Conservation (phyloP, 2,113 vertebrate genomes). For the Dromaius novaehollandiae region DNA sequence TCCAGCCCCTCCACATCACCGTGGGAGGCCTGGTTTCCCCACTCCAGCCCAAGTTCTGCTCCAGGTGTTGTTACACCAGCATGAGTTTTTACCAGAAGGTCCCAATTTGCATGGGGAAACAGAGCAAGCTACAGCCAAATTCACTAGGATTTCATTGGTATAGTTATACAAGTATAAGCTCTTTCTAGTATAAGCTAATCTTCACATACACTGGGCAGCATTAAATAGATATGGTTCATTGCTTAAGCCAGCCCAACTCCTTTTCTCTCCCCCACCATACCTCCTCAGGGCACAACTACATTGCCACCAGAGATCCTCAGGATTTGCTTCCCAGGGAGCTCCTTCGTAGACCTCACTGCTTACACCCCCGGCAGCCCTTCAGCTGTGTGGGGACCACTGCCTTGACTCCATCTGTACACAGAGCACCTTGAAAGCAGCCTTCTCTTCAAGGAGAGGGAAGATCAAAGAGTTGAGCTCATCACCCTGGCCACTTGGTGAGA, state of each 20-base stretch:
- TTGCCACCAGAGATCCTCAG: background rate
- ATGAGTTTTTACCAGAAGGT: background rate
- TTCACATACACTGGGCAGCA: background rate
- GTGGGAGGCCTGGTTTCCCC: background rate
- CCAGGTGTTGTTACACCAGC: background rate
- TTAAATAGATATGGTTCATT: background rate
- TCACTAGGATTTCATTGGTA: background rate
- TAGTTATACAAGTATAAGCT: background rate
- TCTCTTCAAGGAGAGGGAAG: background rate
- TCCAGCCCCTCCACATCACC: background rate
- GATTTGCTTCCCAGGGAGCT: background rate
- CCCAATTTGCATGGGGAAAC: background rate
- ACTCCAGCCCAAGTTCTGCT: background rate
- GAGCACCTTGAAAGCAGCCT: background rate
- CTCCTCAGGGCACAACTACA: background rate
- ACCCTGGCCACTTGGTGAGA: background rate
- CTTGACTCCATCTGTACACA: background rate
- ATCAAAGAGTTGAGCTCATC: background rate
- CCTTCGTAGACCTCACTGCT: background rate
- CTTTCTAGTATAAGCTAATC: background rate
- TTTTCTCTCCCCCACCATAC: rapidly evolving
- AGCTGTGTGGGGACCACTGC: background rate
- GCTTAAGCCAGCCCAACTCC: background rate
- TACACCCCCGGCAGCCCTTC: background rate
- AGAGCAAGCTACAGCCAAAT: background rate